phyloP scores from a whole-genome alignment of 2,797 vertebrate genomes.

The Syngnathus rostellatus region DNA sequence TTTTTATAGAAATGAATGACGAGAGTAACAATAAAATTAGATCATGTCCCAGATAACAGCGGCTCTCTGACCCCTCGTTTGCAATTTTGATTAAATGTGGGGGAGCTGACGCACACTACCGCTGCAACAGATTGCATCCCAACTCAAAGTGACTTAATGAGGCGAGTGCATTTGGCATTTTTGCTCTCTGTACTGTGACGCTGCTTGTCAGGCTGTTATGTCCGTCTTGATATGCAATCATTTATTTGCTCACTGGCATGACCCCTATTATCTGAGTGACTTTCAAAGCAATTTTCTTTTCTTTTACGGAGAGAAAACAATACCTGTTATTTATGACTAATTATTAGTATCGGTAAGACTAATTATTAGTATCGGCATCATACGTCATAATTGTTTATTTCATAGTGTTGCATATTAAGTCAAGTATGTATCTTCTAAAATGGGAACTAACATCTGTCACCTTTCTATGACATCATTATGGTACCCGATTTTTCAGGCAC shows the following conservation, averaged over 20 bases:
- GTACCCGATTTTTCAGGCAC: no score
- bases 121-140: slow-evolving; percentile 19
- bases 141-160: slow-evolving; percentile 11
- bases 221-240: slow-evolving; percentile 1
- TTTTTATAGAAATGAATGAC: slow-evolving; percentile 1
- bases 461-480: no score
- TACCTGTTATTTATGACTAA: no score
- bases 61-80: slow-evolving; percentile 12
- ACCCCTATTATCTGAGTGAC: neutral
- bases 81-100: slow-evolving; percentile 22
- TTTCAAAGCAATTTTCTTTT: no score
- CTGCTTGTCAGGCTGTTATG: neutral
- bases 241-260: neutral
- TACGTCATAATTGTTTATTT: no score
- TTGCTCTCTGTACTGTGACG: no score
- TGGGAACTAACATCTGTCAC: no score
- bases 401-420: no score
- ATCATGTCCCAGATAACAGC: slow-evolving; percentile 17
- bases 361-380: no score
- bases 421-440: no score
- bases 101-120: slow-evolving; percentile 25
- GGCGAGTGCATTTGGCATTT: slow-evolving; percentile 13
- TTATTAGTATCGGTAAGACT: no score
- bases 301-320: no score
- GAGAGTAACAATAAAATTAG: neutral